phyloP scores from a whole-genome alignment of 92 coral and sea anemone genomes.

The Epizoanthus ramosus region DNA sequence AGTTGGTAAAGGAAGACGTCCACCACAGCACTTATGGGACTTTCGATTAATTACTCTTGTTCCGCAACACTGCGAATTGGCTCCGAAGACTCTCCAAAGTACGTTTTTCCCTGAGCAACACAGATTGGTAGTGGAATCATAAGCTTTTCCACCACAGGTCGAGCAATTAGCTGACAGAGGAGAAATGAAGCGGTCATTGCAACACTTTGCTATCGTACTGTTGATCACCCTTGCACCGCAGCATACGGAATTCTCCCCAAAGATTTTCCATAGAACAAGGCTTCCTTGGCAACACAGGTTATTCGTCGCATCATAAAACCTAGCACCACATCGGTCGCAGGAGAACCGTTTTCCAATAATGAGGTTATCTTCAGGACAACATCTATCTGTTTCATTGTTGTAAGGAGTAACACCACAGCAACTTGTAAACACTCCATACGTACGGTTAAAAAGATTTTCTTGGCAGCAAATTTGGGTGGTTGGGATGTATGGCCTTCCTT shows the following conservation, averaged over 20 bases:
- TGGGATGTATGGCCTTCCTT: background rate
- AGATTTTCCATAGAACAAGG: slow-evolving; percentile 1
- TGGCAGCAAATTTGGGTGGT: slow-evolving; percentile 6
- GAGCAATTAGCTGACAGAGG: slow-evolving; percentile 2
- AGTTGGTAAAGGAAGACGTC: background rate
- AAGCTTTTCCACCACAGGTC: slow-evolving; percentile 1
- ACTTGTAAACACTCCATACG: background rate
- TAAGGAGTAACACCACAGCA: slow-evolving; percentile 1
- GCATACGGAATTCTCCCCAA: slow-evolving; percentile 3
- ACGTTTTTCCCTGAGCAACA: background rate
- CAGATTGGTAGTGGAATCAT: background rate
- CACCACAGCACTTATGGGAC: background rate
- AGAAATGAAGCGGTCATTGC: background rate
- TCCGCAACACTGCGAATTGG: background rate
- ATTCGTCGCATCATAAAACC: background rate
- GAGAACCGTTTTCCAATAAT: slow-evolving; percentile 1
- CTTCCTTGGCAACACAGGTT: slow-evolving; percentile 13
- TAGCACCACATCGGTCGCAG: slow-evolving; percentile 2
- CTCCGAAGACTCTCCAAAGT: background rate
- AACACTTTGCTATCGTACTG: background rate
- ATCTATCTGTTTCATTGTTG: background rate
- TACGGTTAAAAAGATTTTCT: slow-evolving; percentile 6
- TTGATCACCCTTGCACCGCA: slow-evolving; percentile 3
- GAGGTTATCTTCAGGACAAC: background rate
- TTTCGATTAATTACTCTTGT: background rate